These are phyloP conservation scores for Dasyurus viverrinus DNA, from an alignment of 2,113 vertebrate genomes.

Conservation along the genomic window DNA sequence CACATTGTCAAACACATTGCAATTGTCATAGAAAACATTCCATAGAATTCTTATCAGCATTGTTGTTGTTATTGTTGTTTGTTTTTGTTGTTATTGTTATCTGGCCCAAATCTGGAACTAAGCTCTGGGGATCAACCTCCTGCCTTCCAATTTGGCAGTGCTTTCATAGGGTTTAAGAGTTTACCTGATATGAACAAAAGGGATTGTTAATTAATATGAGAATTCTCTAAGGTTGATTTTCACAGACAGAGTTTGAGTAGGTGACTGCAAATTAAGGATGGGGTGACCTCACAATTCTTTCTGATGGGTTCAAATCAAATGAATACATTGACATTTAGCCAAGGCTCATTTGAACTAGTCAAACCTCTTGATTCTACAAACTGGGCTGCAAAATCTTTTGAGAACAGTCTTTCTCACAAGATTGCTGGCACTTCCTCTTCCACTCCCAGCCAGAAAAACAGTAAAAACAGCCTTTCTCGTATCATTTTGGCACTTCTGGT, in stretches of 20 bases:
- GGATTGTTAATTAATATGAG: slow-evolving; percentile 56
- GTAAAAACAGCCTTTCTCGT: slow-evolving; percentile 82
- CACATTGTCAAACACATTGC: background rate
- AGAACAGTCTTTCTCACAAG: slow-evolving; percentile 82
- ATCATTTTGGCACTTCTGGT: slow-evolving; percentile 83
- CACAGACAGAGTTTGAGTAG: slow-evolving; percentile 37
- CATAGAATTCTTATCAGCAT: background rate
- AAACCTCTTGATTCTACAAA: slow-evolving; percentile 79
- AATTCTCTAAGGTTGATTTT: slow-evolving; percentile 63
- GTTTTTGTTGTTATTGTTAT: slow-evolving; percentile 58
- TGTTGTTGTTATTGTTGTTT: background rate
- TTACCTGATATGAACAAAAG: slow-evolving; percentile 63
- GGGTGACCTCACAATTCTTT: slow-evolving; percentile 65
- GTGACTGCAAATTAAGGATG: background rate
- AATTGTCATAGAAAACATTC: background rate
- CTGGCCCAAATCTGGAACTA: slow-evolving; percentile 63
- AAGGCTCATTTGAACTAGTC: slow-evolving; percentile 78
- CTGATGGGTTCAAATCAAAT: slow-evolving; percentile 60
- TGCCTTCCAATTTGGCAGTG: slow-evolving; percentile 52
- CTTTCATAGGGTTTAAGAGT: slow-evolving; percentile 51
- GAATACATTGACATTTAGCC: slow-evolving; percentile 73
- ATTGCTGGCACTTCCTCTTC: slow-evolving; percentile 80
- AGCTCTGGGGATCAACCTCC: slow-evolving; percentile 33
- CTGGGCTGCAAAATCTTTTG: slow-evolving; percentile 78
- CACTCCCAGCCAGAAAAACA: slow-evolving; percentile 81